Conservation (phyloP, 1,140 invertebrate genomes). For the Sitophilus oryzae region DNA sequence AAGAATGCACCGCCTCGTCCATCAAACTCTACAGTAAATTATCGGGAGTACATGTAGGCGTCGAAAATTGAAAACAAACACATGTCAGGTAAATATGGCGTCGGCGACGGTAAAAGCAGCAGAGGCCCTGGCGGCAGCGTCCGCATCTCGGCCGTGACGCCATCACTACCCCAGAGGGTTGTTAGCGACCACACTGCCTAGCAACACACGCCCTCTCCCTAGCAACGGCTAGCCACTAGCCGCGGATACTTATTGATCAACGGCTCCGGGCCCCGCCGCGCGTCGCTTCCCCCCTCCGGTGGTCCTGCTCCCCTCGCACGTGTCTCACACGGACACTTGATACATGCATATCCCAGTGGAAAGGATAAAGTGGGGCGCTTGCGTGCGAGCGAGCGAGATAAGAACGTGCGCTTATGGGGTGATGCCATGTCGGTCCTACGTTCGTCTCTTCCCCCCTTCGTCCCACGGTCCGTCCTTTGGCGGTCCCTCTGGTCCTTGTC, state of each 20-base stretch:
- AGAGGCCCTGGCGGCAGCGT: constrained; percentile 35
- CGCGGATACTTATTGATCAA: constrained; percentile 47
- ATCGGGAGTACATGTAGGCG: not conserved
- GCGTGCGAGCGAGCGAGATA: constrained; percentile 20
- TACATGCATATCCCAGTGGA: constrained; percentile 35
- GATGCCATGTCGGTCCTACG: no score
- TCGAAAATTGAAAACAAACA: constrained; percentile 46
- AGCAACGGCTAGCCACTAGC: constrained; percentile 48
- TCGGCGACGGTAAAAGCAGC: no score
- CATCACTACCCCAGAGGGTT: constrained; percentile 46
- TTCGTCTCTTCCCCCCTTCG: no score
- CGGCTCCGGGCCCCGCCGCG: constrained; percentile 18
- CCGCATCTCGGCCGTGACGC: constrained; percentile 41
- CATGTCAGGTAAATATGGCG: constrained; percentile 45
- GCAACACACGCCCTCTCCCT: constrained; percentile 47
- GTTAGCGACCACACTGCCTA: constrained; percentile 47
- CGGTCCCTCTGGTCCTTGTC: no score
- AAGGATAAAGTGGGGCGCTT: constrained; percentile 28
- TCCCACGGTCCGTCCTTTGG: no score
- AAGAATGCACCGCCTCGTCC: no score
- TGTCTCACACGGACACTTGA: constrained; percentile 36
- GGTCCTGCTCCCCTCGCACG: constrained; percentile 18
- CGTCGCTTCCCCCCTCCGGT: constrained; percentile 15
- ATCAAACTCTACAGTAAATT: no score
- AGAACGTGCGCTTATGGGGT: constrained; percentile 25